Base-by-base conservation (phyloP, 2,888 invertebrate genomes). In the Thelaira solivaga region DNA sequence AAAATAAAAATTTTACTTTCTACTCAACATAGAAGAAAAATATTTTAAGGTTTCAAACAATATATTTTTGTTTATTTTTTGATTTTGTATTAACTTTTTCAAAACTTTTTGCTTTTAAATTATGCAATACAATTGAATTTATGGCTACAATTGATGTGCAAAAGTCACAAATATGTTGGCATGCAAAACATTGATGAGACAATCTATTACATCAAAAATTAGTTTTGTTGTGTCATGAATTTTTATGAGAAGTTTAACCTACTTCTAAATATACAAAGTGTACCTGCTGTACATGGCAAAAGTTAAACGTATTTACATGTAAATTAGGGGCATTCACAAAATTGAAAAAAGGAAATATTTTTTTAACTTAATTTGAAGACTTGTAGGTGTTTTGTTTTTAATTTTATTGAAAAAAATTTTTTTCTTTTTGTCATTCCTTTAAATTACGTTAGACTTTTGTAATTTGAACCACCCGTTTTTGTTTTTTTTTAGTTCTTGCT, bases 201-300 rank as follows among this genome's bases (percentile, higher is more conserved):
- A 47, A 47, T 47, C 16, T 47, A 36, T 47, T 47, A 18, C 47
- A 36, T 47, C 5, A 47, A 24, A 34, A 16, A 47, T 62, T 47
- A 34, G 10, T 62, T 45, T 13, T 24, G 4, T 24, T n/a, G 34
- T 62, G 47, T 36, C 24, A 47, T 62, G 62, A 62, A 62, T 62
- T 62, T 62, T 34, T 47, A 62, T 62, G 47, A 62, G 24, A 62
- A 47, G 20, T 62, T 62, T 62, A 62, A 47, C 62, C 45, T 18
- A 62, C 47, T 24, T 62, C 36, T 2, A 2, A n/a, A 29, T 5
- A 22, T 20, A 22, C 16, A 16, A 24, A 22, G 6, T 16, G 24
- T 31, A 34, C 31, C 5, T 29, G 1, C 36, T 6, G 16, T 11
- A 45, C 13, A 34, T 6, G 3, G 13, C n/a, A 13, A 20, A 4